Evolutionary conservation across 2,113 vertebrate genomes (phyloP), one percentile per base, ranked within the genome.

Genomic region (Aegotheles bennettii): DNA sequence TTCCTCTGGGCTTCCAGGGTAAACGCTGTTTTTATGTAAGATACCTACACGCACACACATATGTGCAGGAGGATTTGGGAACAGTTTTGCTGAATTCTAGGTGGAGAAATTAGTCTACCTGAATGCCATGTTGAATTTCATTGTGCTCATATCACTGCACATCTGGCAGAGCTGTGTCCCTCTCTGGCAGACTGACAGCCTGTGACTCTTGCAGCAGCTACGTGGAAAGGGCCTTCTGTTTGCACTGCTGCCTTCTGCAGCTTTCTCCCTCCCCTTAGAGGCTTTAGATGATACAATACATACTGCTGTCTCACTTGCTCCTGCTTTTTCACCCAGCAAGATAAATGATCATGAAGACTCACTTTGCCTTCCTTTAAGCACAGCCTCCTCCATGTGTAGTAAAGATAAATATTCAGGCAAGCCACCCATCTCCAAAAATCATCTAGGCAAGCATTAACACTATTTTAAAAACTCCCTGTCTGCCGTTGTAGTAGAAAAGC

Each of bases 11-110:
- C 80, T 96, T 57, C 45, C 68, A 94, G 87, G 40, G 82, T 73
- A 86, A 96, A 71, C 28, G 28, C 8, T 76, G 48, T 40, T 86
- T 90, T 96, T 95, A 92, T 45, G 57, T 94, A 96, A 95, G 65
- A 42, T 64, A 91, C 64, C 47, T 91, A 77, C 9, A 73, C 65
- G 78, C 10, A 51, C 8, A 36, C 70, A 89, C 74, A 35, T 73
- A 91, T 33, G 53, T 79, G 48, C 93, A 48, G 61, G 70, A 84
- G 61, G 35, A n/a, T 67, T 75, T 84, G 73, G 85, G 81, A 91
- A 84, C 43, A 68, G 19, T 76, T 94, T 33, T 5, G 2, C 42
- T 79, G 60, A 84, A 68, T 90, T 75, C 69, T 82, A 26, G 17
- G 21, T 40, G n/a, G 59, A 82, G 45, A 90, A 94, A 88, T 94